Evolutionary conservation across 2,888 invertebrate genomes (phyloP).

Genomic region (Ophioninae sp.): DNA sequence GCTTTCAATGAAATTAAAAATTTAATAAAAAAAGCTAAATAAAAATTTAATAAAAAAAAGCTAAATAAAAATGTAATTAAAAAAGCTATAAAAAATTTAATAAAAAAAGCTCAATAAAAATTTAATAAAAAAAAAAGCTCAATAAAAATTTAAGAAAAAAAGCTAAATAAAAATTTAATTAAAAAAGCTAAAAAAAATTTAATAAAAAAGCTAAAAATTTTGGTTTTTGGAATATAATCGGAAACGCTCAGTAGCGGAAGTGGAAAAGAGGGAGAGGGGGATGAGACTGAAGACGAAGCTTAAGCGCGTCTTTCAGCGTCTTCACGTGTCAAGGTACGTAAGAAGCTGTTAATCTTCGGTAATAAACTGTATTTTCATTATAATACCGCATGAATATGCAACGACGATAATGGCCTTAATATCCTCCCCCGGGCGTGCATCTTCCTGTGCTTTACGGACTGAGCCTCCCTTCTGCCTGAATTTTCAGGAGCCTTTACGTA

Average conservation of each 20-base stretch:
- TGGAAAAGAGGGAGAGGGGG: not conserved
- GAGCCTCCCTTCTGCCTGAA: conserved; percentile 79
- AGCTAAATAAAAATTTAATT: too few species aligned
- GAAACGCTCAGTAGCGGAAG: not conserved
- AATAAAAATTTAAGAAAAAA: too few species aligned
- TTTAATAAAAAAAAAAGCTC: too few species aligned
- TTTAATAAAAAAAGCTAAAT: too few species aligned
- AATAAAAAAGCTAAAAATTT: not conserved
- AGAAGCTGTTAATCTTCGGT: conserved; percentile 81
- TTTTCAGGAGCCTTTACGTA: conserved; percentile 77
- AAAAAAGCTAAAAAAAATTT: too few species aligned
- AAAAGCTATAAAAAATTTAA: too few species aligned
- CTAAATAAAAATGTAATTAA: too few species aligned
- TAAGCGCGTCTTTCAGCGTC: conserved; percentile 65
- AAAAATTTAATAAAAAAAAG: too few species aligned
- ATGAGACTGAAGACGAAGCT: not conserved
- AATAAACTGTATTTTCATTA: conserved; percentile 82
- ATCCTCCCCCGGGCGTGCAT: conserved; percentile 77
- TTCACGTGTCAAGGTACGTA: conserved; percentile 75
- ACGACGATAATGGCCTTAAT: conserved; percentile 81
- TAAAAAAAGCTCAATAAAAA: too few species aligned
- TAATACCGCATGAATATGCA: conserved; percentile 81
- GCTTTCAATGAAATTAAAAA: too few species aligned
- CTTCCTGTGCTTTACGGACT: conserved; percentile 81
- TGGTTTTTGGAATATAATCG: not conserved